Base-by-base conservation (phyloP, 2,113 vertebrate genomes). In the Bufo bufo region DNA sequence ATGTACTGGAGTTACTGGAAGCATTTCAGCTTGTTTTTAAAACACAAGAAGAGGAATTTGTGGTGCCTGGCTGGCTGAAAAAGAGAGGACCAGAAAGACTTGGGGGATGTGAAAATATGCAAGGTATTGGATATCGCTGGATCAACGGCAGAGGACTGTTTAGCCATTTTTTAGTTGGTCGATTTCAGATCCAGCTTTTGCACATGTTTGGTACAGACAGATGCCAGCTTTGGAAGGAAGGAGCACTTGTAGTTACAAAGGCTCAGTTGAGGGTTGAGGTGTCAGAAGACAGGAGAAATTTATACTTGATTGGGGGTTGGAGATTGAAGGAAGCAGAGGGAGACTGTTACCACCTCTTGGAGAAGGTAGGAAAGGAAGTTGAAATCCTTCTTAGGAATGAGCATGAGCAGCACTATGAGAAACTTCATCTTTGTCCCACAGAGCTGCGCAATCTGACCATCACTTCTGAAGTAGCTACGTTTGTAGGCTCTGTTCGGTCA, bases 11-110 rank as follows among this genome's bases (percentile, higher is more conserved):
- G 1, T 72, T 90, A 33, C 85, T 90, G 13, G 87, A 87, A 52
- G 77, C 69, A 47, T 61, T 90, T 50, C 79, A 89, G 49, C 65
- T 90, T 6, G 16, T 87, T 45, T 87, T 87, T 33, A 82, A 58
- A 6, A 81, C 85, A 12, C 43, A 65, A 4, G 52, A 77, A 52
- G 84, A 65, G 23, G 23, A 90, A 8, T 89, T 71, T 78, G 77
- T 90, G 14, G 87, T 90, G 14, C 84, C 90, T 69, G 84, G 84
- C 8, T 89, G 87, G 90, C 63, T 90, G 2, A 80, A 63, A 23
- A 16, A 86, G 54, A 65, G 82, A 17, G 74, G 56, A 17, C 87
- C 66, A 54, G 19, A 20, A 20, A 81, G 86, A 56, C 3, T 49
- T 50, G 4, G 81, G 14, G 20, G 7, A 6, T 63, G 74, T 52